Evolutionary conservation across 2,113 vertebrate species (phyloP).

Genomic region (Istiophorus platypterus): DNA sequence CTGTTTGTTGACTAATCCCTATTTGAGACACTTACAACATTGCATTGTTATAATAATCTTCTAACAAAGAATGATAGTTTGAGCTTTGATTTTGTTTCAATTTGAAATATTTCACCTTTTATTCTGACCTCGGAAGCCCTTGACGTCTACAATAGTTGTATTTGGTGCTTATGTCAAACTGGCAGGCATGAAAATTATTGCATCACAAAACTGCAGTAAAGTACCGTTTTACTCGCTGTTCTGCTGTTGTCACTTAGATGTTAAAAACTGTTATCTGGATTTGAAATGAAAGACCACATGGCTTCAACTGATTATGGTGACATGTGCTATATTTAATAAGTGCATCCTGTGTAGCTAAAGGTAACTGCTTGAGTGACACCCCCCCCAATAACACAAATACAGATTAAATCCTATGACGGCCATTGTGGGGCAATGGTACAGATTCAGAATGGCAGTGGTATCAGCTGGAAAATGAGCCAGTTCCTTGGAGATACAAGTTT

Average conservation of each 20-base stretch:
- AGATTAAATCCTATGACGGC: background rate
- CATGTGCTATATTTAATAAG: background rate
- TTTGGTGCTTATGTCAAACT: slow-evolving; percentile 1
- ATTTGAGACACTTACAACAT: too few relatives aligned
- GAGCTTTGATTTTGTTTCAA: slow-evolving; percentile 6
- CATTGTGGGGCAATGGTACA: slow-evolving; percentile 21
- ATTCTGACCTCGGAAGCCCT: background rate
- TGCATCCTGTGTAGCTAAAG: background rate
- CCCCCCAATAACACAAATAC: background rate
- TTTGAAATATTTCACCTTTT: background rate
- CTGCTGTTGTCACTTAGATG: background rate
- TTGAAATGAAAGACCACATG: background rate
- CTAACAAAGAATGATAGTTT: background rate
- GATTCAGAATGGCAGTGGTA: slow-evolving; percentile 2
- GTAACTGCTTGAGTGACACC: slow-evolving; percentile 9
- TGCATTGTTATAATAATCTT: background rate
- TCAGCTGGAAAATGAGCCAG: slow-evolving; percentile 29
- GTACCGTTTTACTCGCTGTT: background rate
- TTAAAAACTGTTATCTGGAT: background rate
- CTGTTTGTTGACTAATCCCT: too few relatives aligned
- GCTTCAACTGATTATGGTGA: background rate
- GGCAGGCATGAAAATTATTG: too few relatives aligned
- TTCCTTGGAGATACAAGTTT: slow-evolving; percentile 1
- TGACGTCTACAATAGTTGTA: background rate
- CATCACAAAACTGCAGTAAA: background rate